Base-by-base conservation (phyloP, 2,888 invertebrate species). In the Lochmaea crataegi region DNA sequence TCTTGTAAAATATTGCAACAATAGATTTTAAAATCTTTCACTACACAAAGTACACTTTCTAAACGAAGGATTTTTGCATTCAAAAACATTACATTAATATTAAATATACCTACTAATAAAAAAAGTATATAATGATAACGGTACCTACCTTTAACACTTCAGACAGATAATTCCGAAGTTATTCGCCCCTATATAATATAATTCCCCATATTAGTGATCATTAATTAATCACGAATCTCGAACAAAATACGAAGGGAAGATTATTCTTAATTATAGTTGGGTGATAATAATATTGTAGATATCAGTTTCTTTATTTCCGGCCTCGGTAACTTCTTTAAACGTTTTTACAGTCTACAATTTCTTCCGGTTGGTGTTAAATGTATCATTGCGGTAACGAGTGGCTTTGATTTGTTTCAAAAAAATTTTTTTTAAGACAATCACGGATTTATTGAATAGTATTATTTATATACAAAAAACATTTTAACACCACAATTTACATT, bases 221-320 rank as follows among this genome's bases (percentile, higher is more conserved):
- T n/a, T 53, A 68, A 68, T 68, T 68, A 68, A 68, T 68, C 48
- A 53, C 60, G 42, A 53, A 32, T n/a, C 60, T 48, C 60, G 14
- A 38, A 60, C 14, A 32, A 63, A 38, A 41, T 16, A 53, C 56
- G 48, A 51, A 68, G 41, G 68, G 61, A 61, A 68, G 61, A 56
- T 63, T 69, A 63, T 63, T 69, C 63, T 69, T 69, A 69, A 69
- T 69, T 69, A 69, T 69, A 69, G 48, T 26, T 38, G n/a, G 63
- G 69, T 53, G 22, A 56, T 69, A 69, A 69, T 69, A 63, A 69
- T 69, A 63, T 69, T 38, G 63, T 63, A 53, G 16, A 53, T 53
- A 56, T 69, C 69, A 63, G 41, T 69, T 69, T 69, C 69, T 69
- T 69, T 63, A 69, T 69, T 69, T 69, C 69, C 69, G 63, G 69